These are phyloP conservation scores for Alentia gelatinosa DNA, from an alignment of 2,888 invertebrate genomes.

Conservation along the genomic window DNA sequence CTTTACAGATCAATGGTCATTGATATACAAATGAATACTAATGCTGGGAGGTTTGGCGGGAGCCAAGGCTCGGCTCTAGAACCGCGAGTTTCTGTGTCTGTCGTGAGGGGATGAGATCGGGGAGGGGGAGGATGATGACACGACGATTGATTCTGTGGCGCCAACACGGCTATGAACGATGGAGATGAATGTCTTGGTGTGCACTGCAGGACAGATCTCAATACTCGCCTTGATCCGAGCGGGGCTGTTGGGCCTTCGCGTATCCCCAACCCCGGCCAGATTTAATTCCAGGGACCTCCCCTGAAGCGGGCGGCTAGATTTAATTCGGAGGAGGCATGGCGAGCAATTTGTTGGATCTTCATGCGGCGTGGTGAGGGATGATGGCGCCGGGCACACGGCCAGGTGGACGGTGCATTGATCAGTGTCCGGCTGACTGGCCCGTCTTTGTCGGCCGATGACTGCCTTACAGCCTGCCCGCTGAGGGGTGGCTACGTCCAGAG, in stretches of 20 bases:
- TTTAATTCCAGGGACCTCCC: background rate
- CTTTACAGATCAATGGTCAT: background rate
- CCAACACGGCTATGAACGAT: background rate
- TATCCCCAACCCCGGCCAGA: background rate
- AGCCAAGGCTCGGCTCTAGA: too few species aligned
- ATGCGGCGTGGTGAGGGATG: background rate
- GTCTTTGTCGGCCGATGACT: background rate
- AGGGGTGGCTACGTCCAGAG: background rate
- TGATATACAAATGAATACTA: slow-evolving; percentile 24
- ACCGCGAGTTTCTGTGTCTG: background rate
- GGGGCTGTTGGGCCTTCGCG: background rate
- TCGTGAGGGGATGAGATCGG: background rate
- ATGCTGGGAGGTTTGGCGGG: background rate
- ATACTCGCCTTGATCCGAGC: background rate
- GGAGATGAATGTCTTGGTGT: slow-evolving; percentile 24
- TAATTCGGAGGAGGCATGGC: slow-evolving; percentile 4
- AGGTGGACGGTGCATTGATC: background rate
- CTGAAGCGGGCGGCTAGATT: background rate
- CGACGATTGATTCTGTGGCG: background rate
- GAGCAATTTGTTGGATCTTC: background rate
- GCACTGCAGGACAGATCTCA: background rate
- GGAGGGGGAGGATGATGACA: background rate
- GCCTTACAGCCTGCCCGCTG: background rate
- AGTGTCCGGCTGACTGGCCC: background rate
- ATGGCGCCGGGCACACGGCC: background rate